Percentiles rank a stretch among this genome's conserved stretches.
Conservation (phyloP, 2,113 vertebrate genomes). For the Phalacrocorax brasilianus region DNA sequence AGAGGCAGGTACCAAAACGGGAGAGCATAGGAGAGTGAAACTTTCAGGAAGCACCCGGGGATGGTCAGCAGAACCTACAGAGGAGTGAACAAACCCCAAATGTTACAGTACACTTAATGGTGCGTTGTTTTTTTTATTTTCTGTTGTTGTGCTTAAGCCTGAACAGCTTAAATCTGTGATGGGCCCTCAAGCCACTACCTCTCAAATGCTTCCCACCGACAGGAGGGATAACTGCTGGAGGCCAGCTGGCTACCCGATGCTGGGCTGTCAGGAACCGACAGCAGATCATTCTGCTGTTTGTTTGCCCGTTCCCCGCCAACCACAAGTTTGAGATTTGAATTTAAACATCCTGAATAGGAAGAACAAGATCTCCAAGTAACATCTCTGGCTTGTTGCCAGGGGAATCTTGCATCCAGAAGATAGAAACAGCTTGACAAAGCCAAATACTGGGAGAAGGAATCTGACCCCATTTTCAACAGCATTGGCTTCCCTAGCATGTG, state of each 20-base stretch:
- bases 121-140: neutral
- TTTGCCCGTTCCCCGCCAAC: slow-evolving; percentile 8
- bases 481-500: neutral
- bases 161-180: neutral
- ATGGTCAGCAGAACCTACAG: neutral
- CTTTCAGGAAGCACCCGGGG: neutral
- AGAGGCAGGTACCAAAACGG: too few relatives aligned
- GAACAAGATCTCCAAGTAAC: neutral
- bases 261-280: neutral
- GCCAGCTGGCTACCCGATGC: neutral
- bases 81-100: neutral
- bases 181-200: fast-evolving
- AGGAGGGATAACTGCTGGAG: neutral
- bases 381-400: neutral
- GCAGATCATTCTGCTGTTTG: neutral
- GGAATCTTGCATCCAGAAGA: neutral
- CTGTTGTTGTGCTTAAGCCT: neutral
- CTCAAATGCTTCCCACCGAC: neutral
- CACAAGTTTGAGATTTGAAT: neutral
- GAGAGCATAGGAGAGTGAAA: neutral
- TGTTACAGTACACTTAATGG: neutral
- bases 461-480: neutral
- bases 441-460: neutral
- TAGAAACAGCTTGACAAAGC: neutral
- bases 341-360: neutral